phyloP scores from a whole-genome alignment of 2,888 invertebrate species.

The Hetaerina titia region DNA sequence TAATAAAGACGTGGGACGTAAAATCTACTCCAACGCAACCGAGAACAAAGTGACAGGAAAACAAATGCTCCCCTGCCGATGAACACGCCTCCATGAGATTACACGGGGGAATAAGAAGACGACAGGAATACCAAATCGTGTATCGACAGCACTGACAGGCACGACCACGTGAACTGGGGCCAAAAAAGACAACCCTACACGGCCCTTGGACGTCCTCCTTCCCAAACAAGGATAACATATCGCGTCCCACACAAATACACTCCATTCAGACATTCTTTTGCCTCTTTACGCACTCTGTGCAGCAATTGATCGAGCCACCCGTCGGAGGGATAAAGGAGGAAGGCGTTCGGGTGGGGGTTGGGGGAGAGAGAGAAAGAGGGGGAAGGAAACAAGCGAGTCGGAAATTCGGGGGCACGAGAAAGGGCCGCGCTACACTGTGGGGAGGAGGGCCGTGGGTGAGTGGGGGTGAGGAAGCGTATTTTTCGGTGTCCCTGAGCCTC shows the following conservation, averaged over 20 bases:
- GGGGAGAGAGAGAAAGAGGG: not conserved
- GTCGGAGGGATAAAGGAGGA: not conserved
- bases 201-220: not conserved
- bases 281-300: not conserved
- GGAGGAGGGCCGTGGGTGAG: no score
- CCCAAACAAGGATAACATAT: not conserved
- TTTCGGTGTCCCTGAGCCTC: not conserved
- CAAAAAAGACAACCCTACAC: not conserved
- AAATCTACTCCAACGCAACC: not conserved
- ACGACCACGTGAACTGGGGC: not conserved
- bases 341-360: not conserved
- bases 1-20: not conserved
- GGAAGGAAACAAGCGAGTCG: not conserved
- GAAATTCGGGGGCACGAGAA: not conserved
- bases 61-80: not conserved
- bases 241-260: not conserved
- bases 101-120: not conserved
- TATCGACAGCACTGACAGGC: not conserved
- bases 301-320: not conserved
- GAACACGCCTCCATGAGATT: not conserved
- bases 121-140: not conserved
- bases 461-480: not conserved
- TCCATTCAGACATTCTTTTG: not conserved
- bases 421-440: no score
- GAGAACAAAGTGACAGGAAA: not conserved